A percentile compares a stretch with the other conserved stretches of the same genome.
Conservation (phyloP, 2,113 vertebrate species). For the Archilochus colubris region DNA sequence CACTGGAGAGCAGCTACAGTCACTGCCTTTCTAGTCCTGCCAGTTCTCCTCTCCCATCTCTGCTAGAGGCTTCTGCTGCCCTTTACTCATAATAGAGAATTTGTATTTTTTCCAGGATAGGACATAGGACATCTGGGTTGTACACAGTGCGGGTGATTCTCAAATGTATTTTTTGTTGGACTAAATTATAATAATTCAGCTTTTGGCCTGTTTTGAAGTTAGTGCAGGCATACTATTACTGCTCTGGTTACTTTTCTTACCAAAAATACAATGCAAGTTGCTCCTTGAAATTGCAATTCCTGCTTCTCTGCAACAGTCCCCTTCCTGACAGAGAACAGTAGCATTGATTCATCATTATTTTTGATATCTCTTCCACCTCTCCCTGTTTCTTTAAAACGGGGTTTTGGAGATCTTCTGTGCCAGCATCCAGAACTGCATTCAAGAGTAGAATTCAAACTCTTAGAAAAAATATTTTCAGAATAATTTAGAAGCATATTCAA, state of each 20-base stretch:
- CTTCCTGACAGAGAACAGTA: neutral
- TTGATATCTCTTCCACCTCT: neutral
- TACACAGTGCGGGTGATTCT: neutral
- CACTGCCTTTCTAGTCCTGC: neutral
- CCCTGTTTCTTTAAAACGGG: neutral
- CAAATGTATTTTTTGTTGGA: neutral
- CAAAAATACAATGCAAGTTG: neutral
- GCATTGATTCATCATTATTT: neutral
- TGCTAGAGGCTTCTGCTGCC: neutral
- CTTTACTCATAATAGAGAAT: neutral
- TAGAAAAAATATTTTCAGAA: neutral
- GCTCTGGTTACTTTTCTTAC: neutral
- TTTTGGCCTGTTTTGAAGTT: constrained; percentile 1
- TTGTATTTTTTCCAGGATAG: neutral
- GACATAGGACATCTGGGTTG: neutral
- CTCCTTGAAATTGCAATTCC: neutral
- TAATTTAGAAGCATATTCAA: neutral
- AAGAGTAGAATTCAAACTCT: neutral
- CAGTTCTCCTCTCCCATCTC: neutral
- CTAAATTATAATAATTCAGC: neutral
- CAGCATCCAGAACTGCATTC: neutral
- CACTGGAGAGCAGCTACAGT: neutral
- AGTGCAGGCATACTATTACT: neutral
- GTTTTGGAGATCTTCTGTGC: neutral
- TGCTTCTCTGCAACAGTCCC: neutral